phyloP scores from a whole-genome alignment of 2,888 invertebrate genomes.

The Tenthredo mesomela region DNA sequence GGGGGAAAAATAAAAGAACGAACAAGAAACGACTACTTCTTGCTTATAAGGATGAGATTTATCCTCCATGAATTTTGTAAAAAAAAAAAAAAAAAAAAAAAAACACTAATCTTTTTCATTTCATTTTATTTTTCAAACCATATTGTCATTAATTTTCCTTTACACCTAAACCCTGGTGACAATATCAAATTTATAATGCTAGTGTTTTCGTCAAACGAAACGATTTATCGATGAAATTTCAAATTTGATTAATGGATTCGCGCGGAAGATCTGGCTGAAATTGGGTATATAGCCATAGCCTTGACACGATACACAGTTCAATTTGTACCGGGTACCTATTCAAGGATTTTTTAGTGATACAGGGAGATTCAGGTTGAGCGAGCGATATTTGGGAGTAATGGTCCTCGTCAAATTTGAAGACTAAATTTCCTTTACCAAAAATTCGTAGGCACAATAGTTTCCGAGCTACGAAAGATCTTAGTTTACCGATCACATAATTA shows the following conservation, averaged over 20 bases:
- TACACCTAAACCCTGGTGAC: too few species aligned
- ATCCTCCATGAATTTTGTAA: not conserved
- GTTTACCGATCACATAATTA: too few species aligned
- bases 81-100: too few species aligned
- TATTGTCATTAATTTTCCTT: too few species aligned
- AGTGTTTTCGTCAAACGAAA: not conserved
- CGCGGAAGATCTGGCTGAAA: not conserved
- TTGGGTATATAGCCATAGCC: not conserved
- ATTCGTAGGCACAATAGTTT: too few species aligned
- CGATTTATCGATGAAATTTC: not conserved
- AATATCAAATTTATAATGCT: not conserved
- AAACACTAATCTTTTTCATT: not conserved
- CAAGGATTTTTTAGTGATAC: not conserved
- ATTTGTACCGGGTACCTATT: constrained; percentile 10
- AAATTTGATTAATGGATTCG: not conserved
- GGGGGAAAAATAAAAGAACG: not conserved
- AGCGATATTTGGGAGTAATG: not conserved
- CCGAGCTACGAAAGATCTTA: too few species aligned
- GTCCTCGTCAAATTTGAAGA: too few species aligned
- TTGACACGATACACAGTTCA: not conserved
- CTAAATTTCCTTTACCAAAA: too few species aligned
- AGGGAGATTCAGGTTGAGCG: not conserved
- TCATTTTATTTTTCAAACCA: too few species aligned
- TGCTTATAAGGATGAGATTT: not conserved
- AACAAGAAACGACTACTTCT: not conserved